These are phyloP conservation scores for Enchytraeus crypticus DNA, from an alignment of 2,888 invertebrate genomes.

Conservation along the genomic window DNA sequence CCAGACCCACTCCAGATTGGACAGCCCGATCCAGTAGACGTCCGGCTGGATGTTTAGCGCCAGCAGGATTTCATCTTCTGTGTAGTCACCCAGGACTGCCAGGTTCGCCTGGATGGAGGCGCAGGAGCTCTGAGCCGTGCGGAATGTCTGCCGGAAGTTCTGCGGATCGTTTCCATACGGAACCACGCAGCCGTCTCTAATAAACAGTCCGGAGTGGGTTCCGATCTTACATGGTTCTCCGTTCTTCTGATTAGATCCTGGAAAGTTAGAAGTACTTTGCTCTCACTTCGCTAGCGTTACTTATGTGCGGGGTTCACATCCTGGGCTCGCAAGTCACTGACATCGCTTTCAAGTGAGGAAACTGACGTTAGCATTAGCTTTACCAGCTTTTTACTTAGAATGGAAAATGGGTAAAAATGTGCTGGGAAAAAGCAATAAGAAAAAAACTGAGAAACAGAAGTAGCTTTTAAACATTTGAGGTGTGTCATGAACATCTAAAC, in stretches of 20 bases:
- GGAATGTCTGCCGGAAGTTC: background rate
- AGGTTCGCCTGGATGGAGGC: background rate
- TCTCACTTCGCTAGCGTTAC: too few relatives aligned
- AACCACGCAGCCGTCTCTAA: background rate
- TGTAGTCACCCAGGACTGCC: background rate
- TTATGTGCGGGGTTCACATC: too few relatives aligned
- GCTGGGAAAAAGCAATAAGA: too few relatives aligned
- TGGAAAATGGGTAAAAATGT: too few relatives aligned
- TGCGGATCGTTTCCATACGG: background rate
- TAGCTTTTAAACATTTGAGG: too few relatives aligned
- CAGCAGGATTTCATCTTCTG: background rate
- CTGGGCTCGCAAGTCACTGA: too few relatives aligned
- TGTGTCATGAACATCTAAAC: too few relatives aligned
- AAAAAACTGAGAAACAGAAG: too few relatives aligned
- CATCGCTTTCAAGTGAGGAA: too few relatives aligned
- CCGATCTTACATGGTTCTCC: background rate
- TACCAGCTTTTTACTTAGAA: too few relatives aligned
- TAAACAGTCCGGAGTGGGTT: background rate
- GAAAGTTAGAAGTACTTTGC: too few relatives aligned
- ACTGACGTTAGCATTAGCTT: too few relatives aligned
- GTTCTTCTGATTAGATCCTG: background rate
- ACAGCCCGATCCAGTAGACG: background rate
- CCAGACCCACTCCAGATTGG: background rate
- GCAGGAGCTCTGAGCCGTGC: background rate
- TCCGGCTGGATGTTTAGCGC: background rate